These are phyloP conservation scores for Ectropis crepuscularia DNA, from an alignment of 2,888 invertebrate species.

Conservation along the genomic window DNA sequence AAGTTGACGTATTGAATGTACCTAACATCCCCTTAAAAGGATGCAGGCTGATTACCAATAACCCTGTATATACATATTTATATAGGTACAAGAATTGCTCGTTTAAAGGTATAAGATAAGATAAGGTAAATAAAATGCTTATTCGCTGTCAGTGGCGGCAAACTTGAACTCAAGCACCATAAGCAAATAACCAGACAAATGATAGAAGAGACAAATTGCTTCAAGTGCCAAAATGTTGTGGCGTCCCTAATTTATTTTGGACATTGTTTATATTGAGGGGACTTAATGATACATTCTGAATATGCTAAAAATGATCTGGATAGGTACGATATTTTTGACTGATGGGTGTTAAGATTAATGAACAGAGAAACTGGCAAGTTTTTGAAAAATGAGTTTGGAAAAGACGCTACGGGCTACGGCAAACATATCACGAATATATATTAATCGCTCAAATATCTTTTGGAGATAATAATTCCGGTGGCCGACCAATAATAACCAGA, in stretches of 20 bases:
- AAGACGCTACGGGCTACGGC: too few species aligned
- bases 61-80: too few species aligned
- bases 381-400: conserved; percentile 12
- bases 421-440: too few species aligned
- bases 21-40: too few species aligned
- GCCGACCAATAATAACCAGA: too few species aligned
- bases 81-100: too few species aligned
- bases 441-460: too few species aligned
- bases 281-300: conserved; percentile 35
- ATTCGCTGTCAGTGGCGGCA: conserved; percentile 21
- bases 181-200: conserved; percentile 71
- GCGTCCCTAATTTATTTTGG: conserved; percentile 51
- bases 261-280: conserved; percentile 29
- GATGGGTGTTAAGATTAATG: conserved; percentile 21
- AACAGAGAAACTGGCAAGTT: conserved; percentile 2
- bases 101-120: too few species aligned
- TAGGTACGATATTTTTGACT: conserved; percentile 11
- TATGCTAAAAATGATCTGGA: neutral
- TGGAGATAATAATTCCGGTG: too few species aligned
- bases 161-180: conserved; percentile 16
- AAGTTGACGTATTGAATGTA: too few species aligned
- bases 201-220: conserved; percentile 70
- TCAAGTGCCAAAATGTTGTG: conserved; percentile 57
- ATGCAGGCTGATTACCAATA: too few species aligned
- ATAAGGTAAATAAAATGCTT: too few species aligned